A percentile compares a stretch with the other conserved stretches of the same genome.
phyloP scores from a whole-genome alignment of 2,113 vertebrate species.

The Strigops habroptila region DNA sequence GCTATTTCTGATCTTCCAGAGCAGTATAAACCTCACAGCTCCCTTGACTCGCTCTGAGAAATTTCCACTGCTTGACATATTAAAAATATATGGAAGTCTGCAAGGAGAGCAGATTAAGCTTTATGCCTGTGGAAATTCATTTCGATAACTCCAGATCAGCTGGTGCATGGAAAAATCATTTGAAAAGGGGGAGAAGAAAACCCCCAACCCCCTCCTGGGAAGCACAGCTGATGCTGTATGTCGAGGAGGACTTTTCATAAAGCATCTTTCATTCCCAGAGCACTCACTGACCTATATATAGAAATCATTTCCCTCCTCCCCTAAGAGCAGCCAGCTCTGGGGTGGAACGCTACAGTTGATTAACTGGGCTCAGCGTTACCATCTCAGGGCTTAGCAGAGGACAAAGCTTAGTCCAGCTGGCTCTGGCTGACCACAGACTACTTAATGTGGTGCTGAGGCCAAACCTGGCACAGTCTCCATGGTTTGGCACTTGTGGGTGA shows the following conservation, averaged over 20 bases:
- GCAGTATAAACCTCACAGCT: constrained; percentile 6
- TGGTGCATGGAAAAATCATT: constrained; percentile 50
- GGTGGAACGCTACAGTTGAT: not conserved
- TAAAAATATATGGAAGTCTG: constrained; percentile 24
- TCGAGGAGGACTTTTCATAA: not conserved
- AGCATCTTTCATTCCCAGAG: constrained; percentile 24
- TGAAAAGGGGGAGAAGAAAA: not conserved
- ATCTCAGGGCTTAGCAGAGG: not conserved
- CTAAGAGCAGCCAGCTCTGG: not conserved
- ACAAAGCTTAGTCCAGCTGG: not conserved
- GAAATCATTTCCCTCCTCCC: constrained; percentile 6
- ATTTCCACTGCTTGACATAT: constrained; percentile 26
- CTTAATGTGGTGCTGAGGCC: not conserved
- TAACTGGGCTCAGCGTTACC: not conserved
- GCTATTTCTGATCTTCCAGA: constrained; percentile 12
- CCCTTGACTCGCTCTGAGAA: not conserved
- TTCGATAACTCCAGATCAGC: constrained; percentile 33
- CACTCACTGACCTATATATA: constrained; percentile 11
- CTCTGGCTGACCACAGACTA: not conserved
- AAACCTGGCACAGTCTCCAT: not conserved
- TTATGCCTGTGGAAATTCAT: constrained; percentile 40
- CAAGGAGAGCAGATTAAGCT: not conserved
- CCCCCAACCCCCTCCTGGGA: not conserved
- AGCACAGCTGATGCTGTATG: constrained; percentile 10
- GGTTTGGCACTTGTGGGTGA: not conserved